Evolutionary conservation across 2,888 invertebrate genomes (phyloP), one percentile per base, ranked within the genome.

Genomic region (Clitarchus hookeri): DNA sequence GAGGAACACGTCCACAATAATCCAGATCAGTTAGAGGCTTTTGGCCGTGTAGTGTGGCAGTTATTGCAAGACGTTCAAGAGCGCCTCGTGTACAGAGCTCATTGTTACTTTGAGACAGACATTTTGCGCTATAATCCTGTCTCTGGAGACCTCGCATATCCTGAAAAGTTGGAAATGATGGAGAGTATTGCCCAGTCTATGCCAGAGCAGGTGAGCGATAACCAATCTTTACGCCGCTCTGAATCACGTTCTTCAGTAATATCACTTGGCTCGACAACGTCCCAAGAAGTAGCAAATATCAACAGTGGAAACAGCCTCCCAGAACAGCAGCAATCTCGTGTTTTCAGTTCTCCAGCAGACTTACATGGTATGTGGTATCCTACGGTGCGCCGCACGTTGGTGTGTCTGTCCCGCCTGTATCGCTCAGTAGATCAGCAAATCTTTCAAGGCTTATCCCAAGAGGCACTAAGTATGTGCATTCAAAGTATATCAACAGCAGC

Each of bases 361-460:
- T 93, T 99, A 54, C 99, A 99, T 92, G 99, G 99, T 44, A 98
- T 99, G 98, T 99, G 99, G 99, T 99, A 99, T 92, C 99, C 99
- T 0, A 98, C 98, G 0, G 98, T 99, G 0, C 94, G 99, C 26
- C 93, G 99, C 83, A 98, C 99, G 0, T 92, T 99, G 26, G 97
- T 99, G 27, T 99, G 98, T 88, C 93, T 99, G 6, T 99, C 99
- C 0, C 95, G 99, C 87, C 93, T 98, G 0, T 97, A 96, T 91
- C 94, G 98, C 85, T 99, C 99, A 90, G 94, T 99, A 16, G 99
- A 99, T 92, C 95, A 96, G 88, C 96, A 97, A 85, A 98, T 98
- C 44, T 99, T 99, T 92, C 99, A 99, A 93, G 98, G 98, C 0
- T 92, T 99, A 77, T 98, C 99, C 0, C 98, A 99, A 91, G 99